phyloP scores from a whole-genome alignment of 2,113 vertebrate genomes.

The Rhegmatorhina hoffmannsi region DNA sequence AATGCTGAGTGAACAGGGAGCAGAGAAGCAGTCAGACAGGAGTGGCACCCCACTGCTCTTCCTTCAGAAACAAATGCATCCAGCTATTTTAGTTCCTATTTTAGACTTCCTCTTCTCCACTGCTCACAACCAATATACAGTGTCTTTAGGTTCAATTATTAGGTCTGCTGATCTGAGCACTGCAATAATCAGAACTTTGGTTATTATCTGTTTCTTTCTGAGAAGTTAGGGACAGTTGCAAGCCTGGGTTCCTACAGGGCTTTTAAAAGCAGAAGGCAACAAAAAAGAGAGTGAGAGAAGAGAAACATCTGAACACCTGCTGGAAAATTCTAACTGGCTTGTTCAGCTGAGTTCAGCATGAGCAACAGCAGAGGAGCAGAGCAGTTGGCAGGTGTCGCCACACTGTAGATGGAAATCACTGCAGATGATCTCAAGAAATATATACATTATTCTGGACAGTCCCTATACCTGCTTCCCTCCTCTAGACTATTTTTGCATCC shows the following conservation, averaged over 20 bases:
- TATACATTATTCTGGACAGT: conserved; percentile 58
- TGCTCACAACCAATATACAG: neutral
- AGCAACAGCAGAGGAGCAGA: conserved; percentile 36
- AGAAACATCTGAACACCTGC: conserved; percentile 73
- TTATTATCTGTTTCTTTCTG: neutral
- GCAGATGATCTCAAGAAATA: conserved; percentile 61
- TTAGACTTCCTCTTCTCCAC: neutral
- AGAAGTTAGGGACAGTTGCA: neutral
- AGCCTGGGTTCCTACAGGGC: conserved; percentile 4
- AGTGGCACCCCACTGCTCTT: neutral
- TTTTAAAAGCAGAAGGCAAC: conserved; percentile 39
- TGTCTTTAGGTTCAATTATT: neutral
- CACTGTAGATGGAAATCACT: conserved; percentile 45
- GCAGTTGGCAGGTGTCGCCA: conserved; percentile 72
- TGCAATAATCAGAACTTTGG: neutral
- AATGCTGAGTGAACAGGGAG: conserved; percentile 28
- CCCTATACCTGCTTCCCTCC: neutral
- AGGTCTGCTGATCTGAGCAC: neutral
- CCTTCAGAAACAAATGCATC: neutral
- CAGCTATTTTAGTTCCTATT: neutral
- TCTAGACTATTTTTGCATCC: neutral
- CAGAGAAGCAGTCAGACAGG: conserved; percentile 11
- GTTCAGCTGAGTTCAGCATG: conserved; percentile 78
- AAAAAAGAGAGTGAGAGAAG: neutral
- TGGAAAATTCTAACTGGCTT: conserved; percentile 47